Conservation (phyloP, 2,797 vertebrate genomes). For the Mus caroli region DNA sequence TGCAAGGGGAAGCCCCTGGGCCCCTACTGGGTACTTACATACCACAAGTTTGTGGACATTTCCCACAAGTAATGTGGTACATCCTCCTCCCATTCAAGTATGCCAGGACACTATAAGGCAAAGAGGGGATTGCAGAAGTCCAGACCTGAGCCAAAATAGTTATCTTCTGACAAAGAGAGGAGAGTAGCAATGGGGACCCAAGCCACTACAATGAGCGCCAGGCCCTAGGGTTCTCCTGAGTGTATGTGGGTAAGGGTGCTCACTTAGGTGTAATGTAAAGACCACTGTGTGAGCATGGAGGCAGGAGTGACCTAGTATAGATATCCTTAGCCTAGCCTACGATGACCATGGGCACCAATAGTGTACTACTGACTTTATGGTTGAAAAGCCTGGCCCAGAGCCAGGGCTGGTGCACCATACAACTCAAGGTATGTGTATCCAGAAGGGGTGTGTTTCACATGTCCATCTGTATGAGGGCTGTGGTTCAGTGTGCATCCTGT, state of each 20-base stretch:
- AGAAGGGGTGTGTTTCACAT: not conserved
- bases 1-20: not conserved
- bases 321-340: not conserved
- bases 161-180: not conserved
- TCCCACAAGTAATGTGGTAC: not conserved
- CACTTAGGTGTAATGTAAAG: not conserved
- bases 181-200: fast-evolving
- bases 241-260: too few species aligned
- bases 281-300: too few species aligned
- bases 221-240: not conserved
- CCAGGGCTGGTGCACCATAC: not conserved
- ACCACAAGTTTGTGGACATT: not conserved
- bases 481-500: not conserved
- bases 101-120: not conserved
- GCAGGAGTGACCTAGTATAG: not conserved
- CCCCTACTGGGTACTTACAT: not conserved
- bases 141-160: not conserved
- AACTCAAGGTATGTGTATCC: not conserved
- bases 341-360: not conserved
- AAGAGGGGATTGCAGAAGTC: not conserved
- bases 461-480: not conserved
- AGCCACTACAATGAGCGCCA: too few species aligned
- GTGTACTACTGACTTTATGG: not conserved
- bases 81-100: too few species aligned
- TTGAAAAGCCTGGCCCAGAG: too few species aligned